phyloP scores from a whole-genome alignment of 1,140 invertebrate species.

The Eubasilissa regina region DNA sequence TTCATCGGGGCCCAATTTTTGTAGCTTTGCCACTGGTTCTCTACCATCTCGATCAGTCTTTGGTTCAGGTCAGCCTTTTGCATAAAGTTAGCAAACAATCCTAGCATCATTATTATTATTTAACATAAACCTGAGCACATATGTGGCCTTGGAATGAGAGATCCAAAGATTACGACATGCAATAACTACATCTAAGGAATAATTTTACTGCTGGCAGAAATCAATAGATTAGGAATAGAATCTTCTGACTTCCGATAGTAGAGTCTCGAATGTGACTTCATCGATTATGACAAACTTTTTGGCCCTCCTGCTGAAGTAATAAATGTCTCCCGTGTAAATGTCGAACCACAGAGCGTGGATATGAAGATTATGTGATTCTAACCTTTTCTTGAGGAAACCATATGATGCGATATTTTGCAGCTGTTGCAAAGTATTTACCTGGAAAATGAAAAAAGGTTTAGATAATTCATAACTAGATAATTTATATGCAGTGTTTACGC shows the following conservation, averaged over 20 bases:
- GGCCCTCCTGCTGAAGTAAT: conserved; percentile 89
- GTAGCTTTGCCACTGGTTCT: no score
- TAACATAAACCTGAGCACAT: no score
- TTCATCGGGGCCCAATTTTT: no score
- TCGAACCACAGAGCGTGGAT: conserved; percentile 98
- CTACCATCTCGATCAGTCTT: no score
- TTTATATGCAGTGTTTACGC: conserved; percentile 6
- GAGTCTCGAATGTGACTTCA: conserved; percentile 82
- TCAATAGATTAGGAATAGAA: conserved; percentile 86
- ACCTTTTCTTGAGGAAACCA: conserved; percentile 88
- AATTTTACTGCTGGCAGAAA: not conserved
- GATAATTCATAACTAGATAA: not conserved
- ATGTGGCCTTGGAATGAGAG: no score
- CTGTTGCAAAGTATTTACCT: conserved; percentile 95
- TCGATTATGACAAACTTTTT: conserved; percentile 90
- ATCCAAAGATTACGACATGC: no score
- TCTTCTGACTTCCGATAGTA: conserved; percentile 83
- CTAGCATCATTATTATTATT: no score
- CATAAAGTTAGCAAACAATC: no score
- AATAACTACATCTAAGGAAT: not conserved
- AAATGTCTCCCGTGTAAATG: conserved; percentile 96
- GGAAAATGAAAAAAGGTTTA: conserved; percentile 60
- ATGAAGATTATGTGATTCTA: conserved; percentile 87
- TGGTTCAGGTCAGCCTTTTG: no score
- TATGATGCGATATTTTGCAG: conserved; percentile 96